Conservation (phyloP, 1,140 invertebrate species). For the Tetragnatha versicolor region DNA sequence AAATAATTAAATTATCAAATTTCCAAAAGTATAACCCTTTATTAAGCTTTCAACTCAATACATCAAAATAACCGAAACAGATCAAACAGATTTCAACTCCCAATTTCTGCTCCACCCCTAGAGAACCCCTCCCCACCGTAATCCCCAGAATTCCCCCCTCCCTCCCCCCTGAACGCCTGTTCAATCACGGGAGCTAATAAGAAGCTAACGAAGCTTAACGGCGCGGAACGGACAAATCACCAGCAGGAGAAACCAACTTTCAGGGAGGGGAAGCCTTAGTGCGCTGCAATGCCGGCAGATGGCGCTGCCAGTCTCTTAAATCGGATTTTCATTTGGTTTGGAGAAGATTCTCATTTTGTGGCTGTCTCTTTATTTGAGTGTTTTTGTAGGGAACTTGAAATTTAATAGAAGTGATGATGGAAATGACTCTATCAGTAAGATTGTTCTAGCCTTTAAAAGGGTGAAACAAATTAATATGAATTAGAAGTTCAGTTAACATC, state of each 20-base stretch:
- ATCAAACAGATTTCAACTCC: background rate
- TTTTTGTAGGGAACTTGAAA: too few species aligned
- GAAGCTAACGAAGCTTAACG: slow-evolving; percentile 54
- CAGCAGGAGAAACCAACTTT: background rate
- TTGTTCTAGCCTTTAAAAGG: too few species aligned
- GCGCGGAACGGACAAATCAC: slow-evolving; percentile 51
- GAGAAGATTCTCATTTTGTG: too few species aligned
- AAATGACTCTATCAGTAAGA: too few species aligned
- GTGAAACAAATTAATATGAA: too few species aligned
- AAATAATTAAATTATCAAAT: too few species aligned
- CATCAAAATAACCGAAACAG: background rate
- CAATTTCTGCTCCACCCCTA: background rate
- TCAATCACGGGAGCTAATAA: slow-evolving; percentile 51
- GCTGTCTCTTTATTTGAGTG: too few species aligned
- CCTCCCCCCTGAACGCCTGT: slow-evolving; percentile 10
- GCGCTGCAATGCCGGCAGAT: background rate
- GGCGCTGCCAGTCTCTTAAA: slow-evolving; percentile 7
- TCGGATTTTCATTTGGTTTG: too few species aligned
- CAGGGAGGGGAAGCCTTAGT: background rate
- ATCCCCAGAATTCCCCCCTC: background rate
- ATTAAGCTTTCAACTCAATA: background rate
- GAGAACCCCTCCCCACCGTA: background rate
- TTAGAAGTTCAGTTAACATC: too few species aligned
- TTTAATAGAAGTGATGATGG: too few species aligned
- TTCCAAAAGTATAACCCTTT: too few species aligned